phyloP scores from a whole-genome alignment of 2,888 invertebrate species.

The Trissolcus japonicus region DNA sequence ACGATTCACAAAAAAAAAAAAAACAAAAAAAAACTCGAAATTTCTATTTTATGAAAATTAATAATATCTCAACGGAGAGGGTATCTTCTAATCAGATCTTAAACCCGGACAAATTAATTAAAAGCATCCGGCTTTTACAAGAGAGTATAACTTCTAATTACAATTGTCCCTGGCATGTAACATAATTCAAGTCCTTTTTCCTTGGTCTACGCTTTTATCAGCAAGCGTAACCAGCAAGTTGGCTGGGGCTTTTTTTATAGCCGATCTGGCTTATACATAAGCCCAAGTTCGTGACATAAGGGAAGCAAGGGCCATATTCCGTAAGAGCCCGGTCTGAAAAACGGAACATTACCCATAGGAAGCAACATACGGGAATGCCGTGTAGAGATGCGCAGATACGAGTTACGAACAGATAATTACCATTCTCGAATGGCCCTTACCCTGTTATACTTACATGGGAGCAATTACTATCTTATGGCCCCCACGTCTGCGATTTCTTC shows the following conservation, averaged over 20 bases:
- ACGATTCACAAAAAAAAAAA: too few relatives aligned
- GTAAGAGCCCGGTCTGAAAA: constrained; percentile 54
- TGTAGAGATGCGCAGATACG: constrained; percentile 58
- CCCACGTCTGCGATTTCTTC: constrained; percentile 54
- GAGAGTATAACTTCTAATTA: constrained; percentile 30
- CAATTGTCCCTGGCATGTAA: constrained; percentile 37
- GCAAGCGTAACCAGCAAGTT: constrained; percentile 35
- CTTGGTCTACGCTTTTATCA: constrained; percentile 38
- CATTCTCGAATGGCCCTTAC: constrained; percentile 60
- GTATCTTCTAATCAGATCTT: too few relatives aligned
- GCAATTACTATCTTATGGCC: constrained; percentile 62
- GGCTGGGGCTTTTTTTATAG: constrained; percentile 30
- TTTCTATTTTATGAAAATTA: too few relatives aligned
- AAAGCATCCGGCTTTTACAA: not conserved
- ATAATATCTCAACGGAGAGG: too few relatives aligned
- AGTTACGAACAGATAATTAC: constrained; percentile 63
- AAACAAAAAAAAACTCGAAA: too few relatives aligned
- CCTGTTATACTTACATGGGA: constrained; percentile 60
- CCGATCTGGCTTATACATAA: constrained; percentile 32
- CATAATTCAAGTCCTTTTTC: constrained; percentile 27
- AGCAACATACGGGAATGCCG: constrained; percentile 55
- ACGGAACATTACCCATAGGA: constrained; percentile 58
- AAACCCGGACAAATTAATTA: constrained; percentile 31
- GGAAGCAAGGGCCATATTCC: constrained; percentile 52
- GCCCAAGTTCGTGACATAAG: constrained; percentile 58